phyloP scores from a whole-genome alignment of 2,113 vertebrate genomes.

The Corvus cornix region DNA sequence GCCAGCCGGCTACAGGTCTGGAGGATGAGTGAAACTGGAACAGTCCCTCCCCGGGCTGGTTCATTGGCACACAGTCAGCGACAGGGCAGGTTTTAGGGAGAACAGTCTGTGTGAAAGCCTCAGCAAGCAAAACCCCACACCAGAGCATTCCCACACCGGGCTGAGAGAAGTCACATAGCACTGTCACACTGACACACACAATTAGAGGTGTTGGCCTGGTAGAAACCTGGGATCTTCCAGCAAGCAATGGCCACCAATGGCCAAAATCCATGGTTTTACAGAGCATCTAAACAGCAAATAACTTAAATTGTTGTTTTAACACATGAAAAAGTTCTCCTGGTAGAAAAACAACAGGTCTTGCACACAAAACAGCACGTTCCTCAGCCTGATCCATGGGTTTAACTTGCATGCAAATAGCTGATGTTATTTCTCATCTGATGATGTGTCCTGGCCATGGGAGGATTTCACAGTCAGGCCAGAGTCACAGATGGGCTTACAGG shows the following conservation, averaged over 20 bases:
- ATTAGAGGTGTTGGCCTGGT: background rate
- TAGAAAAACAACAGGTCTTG: background rate
- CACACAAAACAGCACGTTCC: background rate
- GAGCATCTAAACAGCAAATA: background rate
- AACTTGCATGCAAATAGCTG: background rate
- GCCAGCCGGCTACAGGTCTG: conserved; percentile 23
- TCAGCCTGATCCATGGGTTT: background rate
- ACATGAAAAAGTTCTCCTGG: accelerated
- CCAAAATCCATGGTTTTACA: background rate
- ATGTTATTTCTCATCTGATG: background rate
- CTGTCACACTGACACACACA: background rate
- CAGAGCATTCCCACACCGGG: background rate
- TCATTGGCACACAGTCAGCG: accelerated
- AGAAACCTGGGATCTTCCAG: background rate
- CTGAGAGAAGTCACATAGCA: background rate
- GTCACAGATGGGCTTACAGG: background rate
- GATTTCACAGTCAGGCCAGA: background rate
- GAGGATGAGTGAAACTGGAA: background rate
- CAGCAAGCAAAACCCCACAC: background rate
- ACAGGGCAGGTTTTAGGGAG: background rate
- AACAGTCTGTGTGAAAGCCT: background rate
- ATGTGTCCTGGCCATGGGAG: background rate
- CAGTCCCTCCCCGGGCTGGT: background rate
- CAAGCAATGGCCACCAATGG: background rate
- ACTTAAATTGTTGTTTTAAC: background rate